Base-by-base conservation (phyloP, 37 sponge, comb jelly and placozoan genomes). In the Chondrosia reniformis region DNA sequence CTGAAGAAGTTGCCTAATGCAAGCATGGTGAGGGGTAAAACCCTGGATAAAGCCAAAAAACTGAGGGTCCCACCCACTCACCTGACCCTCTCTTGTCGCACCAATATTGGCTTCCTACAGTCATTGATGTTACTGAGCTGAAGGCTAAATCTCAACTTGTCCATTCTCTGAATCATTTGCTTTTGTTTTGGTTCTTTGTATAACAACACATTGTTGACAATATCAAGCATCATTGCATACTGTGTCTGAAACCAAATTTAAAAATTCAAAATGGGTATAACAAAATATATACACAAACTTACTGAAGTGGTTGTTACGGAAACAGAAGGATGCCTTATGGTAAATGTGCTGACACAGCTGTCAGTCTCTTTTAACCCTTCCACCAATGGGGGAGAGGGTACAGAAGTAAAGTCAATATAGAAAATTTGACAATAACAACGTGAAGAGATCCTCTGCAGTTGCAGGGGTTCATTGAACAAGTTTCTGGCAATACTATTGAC, bases 171-270 rank as follows among this genome's bases (percentile, higher is more conserved):
- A 4, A 79, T 36, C 6, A 55, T 72, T 61, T 91, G 93, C 92
- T 93, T 96, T 63, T 85, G 80, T 54, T 78, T 79, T 2, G 94
- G 84, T 44, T 96, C 92, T 33, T 92, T 90, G 81, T 96, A 81
- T 3, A 96, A 81, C 15, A 96, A 73, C 22, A 96, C 81, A 45
- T 96, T 96, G 67, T 85, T 93, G 41, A 96, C 36, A 42, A 96
- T 94, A 66, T 96, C 95, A 55, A 88, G 71, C 12, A 96, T 79
- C 56, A 96, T 46, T 7, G 78, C 71, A 57, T 93, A 88, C 81
- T 96, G 97, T 31, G 45, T 36, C 90, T 89, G 72, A 8, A 80
- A 39, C 21, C 38, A 34, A 39, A 34, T 22, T 65, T 7, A 15
- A 13, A 21, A 45, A 79, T 32, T 32, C n/a, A 45, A 42, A 38